Evolutionary conservation across 2,113 vertebrate genomes (phyloP), one percentile per base, ranked within the genome.

Genomic region (Corythoichthys haematopterus): DNA sequence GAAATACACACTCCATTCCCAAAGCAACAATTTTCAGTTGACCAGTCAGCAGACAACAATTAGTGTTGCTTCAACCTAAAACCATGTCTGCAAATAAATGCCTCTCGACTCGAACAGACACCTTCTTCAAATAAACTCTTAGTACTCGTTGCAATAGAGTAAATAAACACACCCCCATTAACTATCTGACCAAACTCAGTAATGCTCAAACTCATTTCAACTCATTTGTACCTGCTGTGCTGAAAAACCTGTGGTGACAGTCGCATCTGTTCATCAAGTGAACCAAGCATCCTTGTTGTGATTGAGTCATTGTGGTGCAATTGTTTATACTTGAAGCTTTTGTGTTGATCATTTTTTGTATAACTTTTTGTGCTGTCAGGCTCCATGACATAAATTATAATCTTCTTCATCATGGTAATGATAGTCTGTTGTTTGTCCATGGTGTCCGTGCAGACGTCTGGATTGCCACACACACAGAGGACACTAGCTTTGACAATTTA

Each of bases 401-500:
- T 74, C 80, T 43, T 36, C 36, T 3, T 61, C 37, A 46, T 62
- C 20, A 4, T 35, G 63, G 71, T 56, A 62, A 72, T 60, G 62
- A 77, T 36, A n/a, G 47, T 72, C 57, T 75, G 59, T 55, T 69
- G 53, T 73, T 77, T 75, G 80, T 77, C 52, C 50, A 1, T 35
- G 63, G 84, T 66, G 62, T 43, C 69, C 51, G 66, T 61, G 51
- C 63, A 48, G 69, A 72, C 57, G 67, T 66, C 65, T 61, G 37
- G 56, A 43, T 70, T 66, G 53, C 53, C 65, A 55, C 64, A 64
- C 59, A 51, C 43, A 46, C 38, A 64, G 28, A 36, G 12, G 69
- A 66, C 68, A 45, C 52, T 70, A 28, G 51, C 74, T 78, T 72
- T 85, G 79, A 83, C 84, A 70, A 81, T 86, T 88, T 88, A 85